A percentile compares a stretch with the other conserved stretches of the same genome.
Evolutionary conservation across 2,113 vertebrate genomes (phyloP).

Genomic region (Grus americana): DNA sequence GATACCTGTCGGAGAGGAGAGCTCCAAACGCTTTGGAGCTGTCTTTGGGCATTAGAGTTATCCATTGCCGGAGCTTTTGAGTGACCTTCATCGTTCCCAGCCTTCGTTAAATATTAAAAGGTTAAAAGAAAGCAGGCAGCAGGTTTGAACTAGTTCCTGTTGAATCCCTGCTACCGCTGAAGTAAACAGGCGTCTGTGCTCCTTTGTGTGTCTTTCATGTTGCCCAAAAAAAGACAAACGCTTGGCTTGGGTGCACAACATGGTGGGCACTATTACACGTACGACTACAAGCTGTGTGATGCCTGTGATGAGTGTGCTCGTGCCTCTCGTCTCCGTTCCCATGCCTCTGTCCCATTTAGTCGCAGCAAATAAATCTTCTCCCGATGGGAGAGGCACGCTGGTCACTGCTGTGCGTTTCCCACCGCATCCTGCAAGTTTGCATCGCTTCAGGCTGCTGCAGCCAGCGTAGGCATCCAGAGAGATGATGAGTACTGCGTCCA

Average conservation of each 20-base stretch:
- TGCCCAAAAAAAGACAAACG: accelerated
- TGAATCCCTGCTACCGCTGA: background rate
- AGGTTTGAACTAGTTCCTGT: background rate
- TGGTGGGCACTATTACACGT: accelerated
- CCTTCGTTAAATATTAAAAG: background rate
- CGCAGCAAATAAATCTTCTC: accelerated
- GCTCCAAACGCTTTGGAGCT: background rate
- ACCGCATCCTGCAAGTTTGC: accelerated
- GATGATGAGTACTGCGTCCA: accelerated
- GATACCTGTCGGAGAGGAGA: background rate
- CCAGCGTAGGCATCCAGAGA: accelerated
- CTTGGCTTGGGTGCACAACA: accelerated
- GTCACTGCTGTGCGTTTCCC: accelerated
- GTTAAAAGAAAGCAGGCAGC: background rate
- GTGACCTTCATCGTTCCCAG: background rate
- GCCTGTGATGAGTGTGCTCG: background rate
- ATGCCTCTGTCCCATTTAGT: accelerated
- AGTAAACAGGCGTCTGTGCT: background rate
- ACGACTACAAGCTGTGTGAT: accelerated
- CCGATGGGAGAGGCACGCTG: accelerated
- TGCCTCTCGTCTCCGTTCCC: background rate
- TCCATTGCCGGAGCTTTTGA: background rate
- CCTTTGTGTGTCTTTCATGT: accelerated
- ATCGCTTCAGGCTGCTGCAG: background rate
- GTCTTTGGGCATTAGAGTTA: background rate